phyloP scores from a whole-genome alignment of 2,113 vertebrate species.

The Aegithalos caudatus region DNA sequence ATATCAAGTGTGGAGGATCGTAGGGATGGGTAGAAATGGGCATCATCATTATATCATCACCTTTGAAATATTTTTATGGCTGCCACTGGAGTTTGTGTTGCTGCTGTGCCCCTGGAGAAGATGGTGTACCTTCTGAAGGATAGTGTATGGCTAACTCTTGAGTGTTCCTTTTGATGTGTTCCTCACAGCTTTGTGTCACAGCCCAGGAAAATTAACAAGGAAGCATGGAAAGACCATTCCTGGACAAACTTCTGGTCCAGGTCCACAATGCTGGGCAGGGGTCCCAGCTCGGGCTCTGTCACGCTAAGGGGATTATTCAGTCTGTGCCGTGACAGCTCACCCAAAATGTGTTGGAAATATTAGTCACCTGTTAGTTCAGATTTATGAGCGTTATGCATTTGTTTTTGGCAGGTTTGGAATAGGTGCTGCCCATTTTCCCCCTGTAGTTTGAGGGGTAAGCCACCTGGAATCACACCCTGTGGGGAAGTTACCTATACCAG shows the following conservation, averaged over 20 bases:
- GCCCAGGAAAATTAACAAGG: background rate
- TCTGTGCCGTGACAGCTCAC: background rate
- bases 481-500: accelerated
- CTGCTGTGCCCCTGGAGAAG: background rate
- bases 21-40: background rate
- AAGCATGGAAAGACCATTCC: background rate
- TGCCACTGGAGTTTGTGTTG: background rate
- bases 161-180: background rate
- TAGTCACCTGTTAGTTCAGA: background rate
- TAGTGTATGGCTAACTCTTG: background rate
- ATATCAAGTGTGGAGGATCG: background rate
- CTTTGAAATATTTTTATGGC: background rate
- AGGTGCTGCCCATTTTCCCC: background rate
- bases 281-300: background rate
- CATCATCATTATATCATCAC: background rate
- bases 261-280: background rate
- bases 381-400: background rate
- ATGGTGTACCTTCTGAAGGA: background rate
- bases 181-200: background rate
- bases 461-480: accelerated
- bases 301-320: background rate
- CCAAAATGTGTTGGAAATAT: background rate
- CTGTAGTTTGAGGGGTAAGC: background rate
- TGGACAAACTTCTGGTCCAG: background rate
- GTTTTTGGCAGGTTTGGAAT: background rate